A percentile compares a stretch with the other conserved stretches of the same genome.
phyloP scores from a whole-genome alignment of 2,113 vertebrate genomes.

The Microtus ochrogaster region DNA sequence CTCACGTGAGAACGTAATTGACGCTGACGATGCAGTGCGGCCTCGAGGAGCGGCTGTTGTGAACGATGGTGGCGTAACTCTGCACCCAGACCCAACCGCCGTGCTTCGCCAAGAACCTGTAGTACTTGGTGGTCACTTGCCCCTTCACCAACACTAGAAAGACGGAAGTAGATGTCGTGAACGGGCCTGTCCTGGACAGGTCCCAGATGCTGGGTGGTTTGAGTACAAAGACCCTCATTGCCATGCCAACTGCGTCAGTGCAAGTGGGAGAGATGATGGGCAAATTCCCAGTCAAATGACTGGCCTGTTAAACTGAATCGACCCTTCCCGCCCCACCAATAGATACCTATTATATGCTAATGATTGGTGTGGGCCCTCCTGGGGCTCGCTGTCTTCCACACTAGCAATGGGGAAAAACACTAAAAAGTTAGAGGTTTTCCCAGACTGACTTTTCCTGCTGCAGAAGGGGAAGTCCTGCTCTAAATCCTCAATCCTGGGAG shows the following conservation, averaged over 20 bases:
- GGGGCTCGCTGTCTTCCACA: not conserved
- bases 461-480: not conserved
- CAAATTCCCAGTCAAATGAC: not conserved
- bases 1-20: conserved; percentile 99
- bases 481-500: not conserved
- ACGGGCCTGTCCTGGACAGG: not conserved
- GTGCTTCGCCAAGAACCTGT: conserved; percentile 96
- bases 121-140: conserved; percentile 98
- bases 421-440: too few relatives aligned
- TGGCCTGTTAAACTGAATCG: not conserved
- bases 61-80: conserved; percentile 98
- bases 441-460: not conserved
- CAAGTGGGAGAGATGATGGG: not conserved
- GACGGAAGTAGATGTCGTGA: conserved; percentile 14
- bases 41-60: conserved; percentile 98
- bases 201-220: not conserved
- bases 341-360: not conserved
- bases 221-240: not conserved
- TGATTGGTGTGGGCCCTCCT: not conserved
- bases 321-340: too few relatives aligned
- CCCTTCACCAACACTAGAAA: conserved; percentile 96
- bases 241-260: not conserved
- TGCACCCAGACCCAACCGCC: conserved; percentile 99
- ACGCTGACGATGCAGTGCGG: conserved; percentile 99
- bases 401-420: not conserved